Percentiles rank a stretch among this genome's conserved stretches.
Evolutionary conservation across 2,797 vertebrate species (phyloP).

Genomic region (Lepus townsendii): DNA sequence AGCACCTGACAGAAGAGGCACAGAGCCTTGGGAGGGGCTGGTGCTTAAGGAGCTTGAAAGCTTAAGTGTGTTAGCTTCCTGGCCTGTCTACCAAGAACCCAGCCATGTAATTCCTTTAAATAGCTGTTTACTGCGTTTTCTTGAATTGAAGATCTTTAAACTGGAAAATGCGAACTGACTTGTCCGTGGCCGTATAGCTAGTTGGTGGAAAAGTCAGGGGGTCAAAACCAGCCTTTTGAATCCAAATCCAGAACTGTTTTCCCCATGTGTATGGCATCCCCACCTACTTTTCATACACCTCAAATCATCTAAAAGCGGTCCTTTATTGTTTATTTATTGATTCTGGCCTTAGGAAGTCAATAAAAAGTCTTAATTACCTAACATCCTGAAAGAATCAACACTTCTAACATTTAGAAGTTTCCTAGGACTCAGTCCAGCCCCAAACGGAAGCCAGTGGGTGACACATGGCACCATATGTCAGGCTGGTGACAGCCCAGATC

Average conservation of each 20-base stretch:
- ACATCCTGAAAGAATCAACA: conserved; percentile 53
- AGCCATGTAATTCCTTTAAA: neutral
- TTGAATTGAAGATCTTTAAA: neutral
- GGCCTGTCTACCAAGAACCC: neutral
- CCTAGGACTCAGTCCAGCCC: conserved; percentile 22
- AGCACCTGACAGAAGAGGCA: neutral
- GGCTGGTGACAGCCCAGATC: conserved; percentile 40
- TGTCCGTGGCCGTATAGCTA: neutral
- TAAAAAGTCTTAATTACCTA: conserved; percentile 45
- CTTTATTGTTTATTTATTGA: neutral
- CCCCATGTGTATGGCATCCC: neutral
- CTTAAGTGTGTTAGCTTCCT: neutral
- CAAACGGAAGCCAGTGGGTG: neutral
- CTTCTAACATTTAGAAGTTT: conserved; percentile 55
- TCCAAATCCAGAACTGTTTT: neutral
- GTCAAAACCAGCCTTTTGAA: neutral
- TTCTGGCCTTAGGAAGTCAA: neutral
- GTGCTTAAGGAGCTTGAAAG: neutral
- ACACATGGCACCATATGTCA: neutral
- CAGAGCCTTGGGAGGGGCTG: neutral
- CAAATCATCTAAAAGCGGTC: neutral
- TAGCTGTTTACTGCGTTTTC: neutral
- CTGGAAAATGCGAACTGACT: neutral
- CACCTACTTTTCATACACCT: neutral
- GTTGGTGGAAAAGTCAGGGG: conserved; percentile 1